Conservation (phyloP, 53 echinoderm and acorn worm genomes). For the Paelopatides confundens region DNA sequence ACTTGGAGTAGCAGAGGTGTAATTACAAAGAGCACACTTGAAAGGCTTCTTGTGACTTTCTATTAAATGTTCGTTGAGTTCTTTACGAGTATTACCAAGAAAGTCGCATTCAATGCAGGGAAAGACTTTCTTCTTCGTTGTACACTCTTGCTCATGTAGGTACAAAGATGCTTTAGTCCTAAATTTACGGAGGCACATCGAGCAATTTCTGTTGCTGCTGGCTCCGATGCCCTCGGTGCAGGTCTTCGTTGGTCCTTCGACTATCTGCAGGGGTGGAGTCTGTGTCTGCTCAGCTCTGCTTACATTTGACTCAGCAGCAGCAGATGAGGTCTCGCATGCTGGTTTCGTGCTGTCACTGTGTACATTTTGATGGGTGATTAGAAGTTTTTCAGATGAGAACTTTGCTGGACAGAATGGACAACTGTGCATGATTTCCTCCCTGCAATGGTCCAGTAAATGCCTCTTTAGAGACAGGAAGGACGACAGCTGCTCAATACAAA, state of each 20-base stretch:
- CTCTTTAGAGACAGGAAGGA: constrained; percentile 43
- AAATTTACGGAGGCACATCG: constrained; percentile 5
- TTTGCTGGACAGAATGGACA: background rate
- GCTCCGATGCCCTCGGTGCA: background rate
- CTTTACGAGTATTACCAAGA: constrained; percentile 49
- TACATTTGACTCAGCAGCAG: background rate
- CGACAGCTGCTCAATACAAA: constrained; percentile 59
- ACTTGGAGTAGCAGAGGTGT: constrained; percentile 84
- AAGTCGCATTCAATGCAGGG: constrained; percentile 85
- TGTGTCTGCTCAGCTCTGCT: background rate
- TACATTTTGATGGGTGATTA: background rate
- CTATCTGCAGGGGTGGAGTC: background rate
- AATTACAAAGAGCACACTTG: constrained; percentile 83
- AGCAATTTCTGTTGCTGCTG: constrained; percentile 1
- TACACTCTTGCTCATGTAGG: constrained; percentile 33
- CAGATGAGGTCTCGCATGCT: background rate
- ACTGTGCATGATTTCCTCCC: background rate
- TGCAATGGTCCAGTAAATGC: constrained; percentile 66
- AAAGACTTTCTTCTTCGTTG: background rate
- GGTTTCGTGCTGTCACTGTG: background rate
- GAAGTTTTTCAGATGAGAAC: background rate
- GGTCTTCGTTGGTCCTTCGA: background rate
- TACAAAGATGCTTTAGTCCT: constrained; percentile 51
- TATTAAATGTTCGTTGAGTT: constrained; percentile 61
- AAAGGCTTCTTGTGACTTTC: constrained; percentile 71